Evolutionary conservation across 2,797 vertebrate species (phyloP), one percentile per base, ranked within the genome.

Genomic region (Coccyzus lansbergi): DNA sequence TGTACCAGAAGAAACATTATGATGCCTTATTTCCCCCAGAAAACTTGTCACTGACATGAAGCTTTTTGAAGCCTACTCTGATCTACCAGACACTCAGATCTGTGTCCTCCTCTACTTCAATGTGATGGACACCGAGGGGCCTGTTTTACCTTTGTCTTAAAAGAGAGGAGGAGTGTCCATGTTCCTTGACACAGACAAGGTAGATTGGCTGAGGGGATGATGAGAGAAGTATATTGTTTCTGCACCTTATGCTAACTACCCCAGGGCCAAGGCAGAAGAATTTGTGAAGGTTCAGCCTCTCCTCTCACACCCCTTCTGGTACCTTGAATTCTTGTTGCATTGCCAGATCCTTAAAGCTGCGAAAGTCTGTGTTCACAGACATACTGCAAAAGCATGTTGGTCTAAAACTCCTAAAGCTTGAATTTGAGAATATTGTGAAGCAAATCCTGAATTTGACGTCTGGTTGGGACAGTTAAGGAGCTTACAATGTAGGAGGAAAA

Each of bases 121-220:
- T 25, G 15, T 13, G 21, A 42, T 64, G 48, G 91, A 40, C 65
- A 69, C 70, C 38, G 42, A 44, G 68, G 33, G 40, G 90, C 86
- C 59, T 79, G 90, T 13, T 75, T 92, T 84, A 42, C 48, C 58
- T 56, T 44, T 29, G 75, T 38, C 79, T 60, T 67, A 81, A 89
- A 83, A 86, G 25, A 18, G n/a, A 71, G 40, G 5, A 64, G 17
- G 8, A 7, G 1, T 28, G n/a, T 22, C 11, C 11, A 1, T 16
- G 0, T 36, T 59, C 28, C 60, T 80, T 48, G 60, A 2, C 8
- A 1, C 6, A 31, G 53, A 26, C 25, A 36, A 65, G 21, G 3
- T 11, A 9, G 19, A 24, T 62, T 74, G 17, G 6, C 34, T 17
- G 76, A 16, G 38, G 92, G 65, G 76, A 53, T 65, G 70, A 76